phyloP scores from a whole-genome alignment of 2,113 vertebrate species.

The Anolis sagrei region DNA sequence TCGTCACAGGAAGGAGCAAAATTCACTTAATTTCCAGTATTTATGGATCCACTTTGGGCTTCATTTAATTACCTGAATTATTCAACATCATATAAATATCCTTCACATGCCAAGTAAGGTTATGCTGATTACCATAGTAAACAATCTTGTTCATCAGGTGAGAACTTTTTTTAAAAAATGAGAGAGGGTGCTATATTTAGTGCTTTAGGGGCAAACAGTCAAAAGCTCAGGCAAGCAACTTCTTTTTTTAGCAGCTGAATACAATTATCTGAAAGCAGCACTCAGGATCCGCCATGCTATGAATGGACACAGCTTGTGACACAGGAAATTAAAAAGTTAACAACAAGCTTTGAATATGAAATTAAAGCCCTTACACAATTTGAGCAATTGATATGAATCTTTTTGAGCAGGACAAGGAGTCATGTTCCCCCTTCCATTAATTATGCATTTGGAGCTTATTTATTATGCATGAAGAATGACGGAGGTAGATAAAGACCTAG shows the following conservation, averaged over 20 bases:
- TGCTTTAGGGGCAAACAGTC: constrained; percentile 48
- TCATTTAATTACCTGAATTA: constrained; percentile 65
- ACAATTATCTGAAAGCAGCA: background rate
- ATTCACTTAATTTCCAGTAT: constrained; percentile 63
- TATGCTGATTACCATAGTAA: constrained; percentile 60
- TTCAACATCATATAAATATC: constrained; percentile 58
- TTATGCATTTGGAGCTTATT: constrained; percentile 71
- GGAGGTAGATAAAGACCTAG: constrained; percentile 54
- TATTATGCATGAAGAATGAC: constrained; percentile 70
- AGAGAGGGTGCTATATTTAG: constrained; percentile 41
- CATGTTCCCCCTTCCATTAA: constrained; percentile 65
- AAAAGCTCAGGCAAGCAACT: constrained; percentile 44
- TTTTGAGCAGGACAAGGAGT: constrained; percentile 4
- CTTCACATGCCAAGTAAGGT: constrained; percentile 56
- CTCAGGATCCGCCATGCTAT: background rate
- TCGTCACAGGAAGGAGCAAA: constrained; percentile 47
- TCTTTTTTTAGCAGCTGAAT: constrained; percentile 45
- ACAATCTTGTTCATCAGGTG: constrained; percentile 61
- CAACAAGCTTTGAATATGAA: constrained; percentile 29
- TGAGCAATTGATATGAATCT: constrained; percentile 36
- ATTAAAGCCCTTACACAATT: constrained; percentile 42
- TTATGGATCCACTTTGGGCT: constrained; percentile 50
- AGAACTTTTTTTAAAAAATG: background rate
- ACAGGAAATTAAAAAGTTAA: constrained; percentile 48
- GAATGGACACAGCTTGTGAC: constrained; percentile 29